Conservation (phyloP, 2,797 vertebrate genomes). For the Stomatorhinus walkeri region DNA sequence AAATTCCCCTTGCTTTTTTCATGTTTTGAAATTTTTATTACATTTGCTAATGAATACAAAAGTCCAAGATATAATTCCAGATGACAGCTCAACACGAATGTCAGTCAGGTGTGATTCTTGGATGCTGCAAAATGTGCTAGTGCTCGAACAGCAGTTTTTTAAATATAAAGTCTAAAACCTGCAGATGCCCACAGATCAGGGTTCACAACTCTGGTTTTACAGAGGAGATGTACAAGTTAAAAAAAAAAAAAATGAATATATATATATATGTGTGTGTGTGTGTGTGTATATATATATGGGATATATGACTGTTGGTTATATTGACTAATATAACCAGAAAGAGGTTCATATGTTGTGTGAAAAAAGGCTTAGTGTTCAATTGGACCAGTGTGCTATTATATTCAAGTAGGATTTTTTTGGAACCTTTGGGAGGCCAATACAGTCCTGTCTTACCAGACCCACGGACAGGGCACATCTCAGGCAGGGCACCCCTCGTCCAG, state of each 20-base stretch:
- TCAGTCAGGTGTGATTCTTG: background rate
- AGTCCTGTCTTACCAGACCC: conserved; percentile 57
- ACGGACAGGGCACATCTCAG: conserved; percentile 56
- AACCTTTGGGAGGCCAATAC: background rate
- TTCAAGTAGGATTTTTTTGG: background rate
- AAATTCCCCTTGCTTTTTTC: background rate
- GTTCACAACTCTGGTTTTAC: background rate
- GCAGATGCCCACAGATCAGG: background rate
- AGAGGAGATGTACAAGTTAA: background rate
- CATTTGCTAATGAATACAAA: background rate
- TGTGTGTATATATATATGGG: too few relatives aligned
- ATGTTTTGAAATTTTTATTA: background rate
- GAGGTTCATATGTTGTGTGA: background rate
- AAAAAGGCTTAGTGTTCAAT: background rate
- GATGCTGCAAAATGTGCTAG: background rate
- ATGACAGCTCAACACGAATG: background rate
- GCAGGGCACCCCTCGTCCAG: conserved; percentile 51
- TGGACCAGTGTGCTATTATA: background rate
- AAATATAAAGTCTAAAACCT: background rate
- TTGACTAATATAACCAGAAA: background rate
- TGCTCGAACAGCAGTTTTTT: background rate
- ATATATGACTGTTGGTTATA: background rate
- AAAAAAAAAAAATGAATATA: too few relatives aligned
- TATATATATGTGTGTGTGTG: too few relatives aligned
- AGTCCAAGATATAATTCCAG: background rate